Conservation (phyloP, 2,888 invertebrate genomes). For the Bugulina stolonifera region DNA sequence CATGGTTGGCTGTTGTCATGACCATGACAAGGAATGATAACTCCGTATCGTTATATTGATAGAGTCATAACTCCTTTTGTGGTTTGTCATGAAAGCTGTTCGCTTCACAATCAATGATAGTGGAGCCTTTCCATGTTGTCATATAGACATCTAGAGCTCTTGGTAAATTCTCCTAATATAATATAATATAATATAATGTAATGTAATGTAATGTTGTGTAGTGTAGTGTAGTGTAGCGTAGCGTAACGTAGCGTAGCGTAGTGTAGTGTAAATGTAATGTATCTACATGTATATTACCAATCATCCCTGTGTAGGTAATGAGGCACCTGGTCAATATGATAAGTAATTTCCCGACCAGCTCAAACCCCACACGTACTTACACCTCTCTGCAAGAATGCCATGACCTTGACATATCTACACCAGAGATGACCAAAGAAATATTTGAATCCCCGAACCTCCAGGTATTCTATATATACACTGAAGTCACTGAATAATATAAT, state of each 20-base stretch:
- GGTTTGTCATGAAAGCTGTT: too few species aligned
- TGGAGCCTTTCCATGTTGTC: too few species aligned
- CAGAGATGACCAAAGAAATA: conserved; percentile 70
- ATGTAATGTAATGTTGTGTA: not conserved
- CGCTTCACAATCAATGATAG: too few species aligned
- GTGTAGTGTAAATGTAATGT: not conserved
- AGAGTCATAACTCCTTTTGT: too few species aligned
- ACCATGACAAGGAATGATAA: too few species aligned
- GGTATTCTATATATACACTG: too few species aligned
- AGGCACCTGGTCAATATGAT: conserved; percentile 84
- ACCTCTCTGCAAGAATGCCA: conserved; percentile 87
- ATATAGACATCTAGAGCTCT: too few species aligned
- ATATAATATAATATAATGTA: not conserved
- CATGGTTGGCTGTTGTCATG: too few species aligned
- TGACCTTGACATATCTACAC: conserved; percentile 56
- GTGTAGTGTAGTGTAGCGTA: not conserved
- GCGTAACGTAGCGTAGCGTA: not conserved
- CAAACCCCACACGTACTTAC: conserved; percentile 78
- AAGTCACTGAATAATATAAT: too few species aligned
- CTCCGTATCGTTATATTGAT: too few species aligned
- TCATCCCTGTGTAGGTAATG: conserved; percentile 59
- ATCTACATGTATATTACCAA: not conserved
- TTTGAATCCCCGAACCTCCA: conserved; percentile 77
- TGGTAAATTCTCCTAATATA: too few species aligned
- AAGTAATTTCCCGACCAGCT: conserved; percentile 83